phyloP scores from a whole-genome alignment of 2,113 vertebrate species.

The Pseudorectes ferrugineus region DNA sequence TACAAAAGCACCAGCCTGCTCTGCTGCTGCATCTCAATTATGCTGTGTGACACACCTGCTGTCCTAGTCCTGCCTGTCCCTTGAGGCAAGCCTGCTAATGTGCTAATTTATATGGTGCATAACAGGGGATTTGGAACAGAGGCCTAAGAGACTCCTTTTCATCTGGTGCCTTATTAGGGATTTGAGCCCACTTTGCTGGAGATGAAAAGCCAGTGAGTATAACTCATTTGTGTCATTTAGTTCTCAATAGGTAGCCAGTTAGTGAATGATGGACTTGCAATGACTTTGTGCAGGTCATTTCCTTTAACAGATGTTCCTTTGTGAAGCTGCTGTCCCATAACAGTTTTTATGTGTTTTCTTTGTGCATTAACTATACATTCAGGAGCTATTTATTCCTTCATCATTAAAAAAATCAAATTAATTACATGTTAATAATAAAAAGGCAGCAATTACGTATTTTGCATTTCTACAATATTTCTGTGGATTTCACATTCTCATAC shows the following conservation, averaged over 20 bases:
- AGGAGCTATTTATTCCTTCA: background rate
- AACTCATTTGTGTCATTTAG: conserved; percentile 25
- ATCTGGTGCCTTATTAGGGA: conserved; percentile 10
- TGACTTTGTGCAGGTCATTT: conserved; percentile 35
- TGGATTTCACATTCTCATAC: background rate
- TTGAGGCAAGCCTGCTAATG: background rate
- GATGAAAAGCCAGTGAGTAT: conserved; percentile 26
- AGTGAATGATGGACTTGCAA: conserved; percentile 10
- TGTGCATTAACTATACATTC: background rate
- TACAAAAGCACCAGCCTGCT: background rate
- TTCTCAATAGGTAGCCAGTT: conserved; percentile 29
- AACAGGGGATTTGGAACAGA: conserved; percentile 8
- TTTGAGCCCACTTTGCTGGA: background rate
- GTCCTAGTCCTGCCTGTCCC: background rate
- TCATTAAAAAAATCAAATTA: background rate
- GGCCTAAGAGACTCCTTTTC: conserved; percentile 19
- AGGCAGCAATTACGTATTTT: background rate
- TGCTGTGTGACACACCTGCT: background rate
- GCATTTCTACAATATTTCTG: background rate
- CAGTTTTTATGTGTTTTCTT: background rate
- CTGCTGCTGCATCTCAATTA: conserved; percentile 19
- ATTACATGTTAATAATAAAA: background rate
- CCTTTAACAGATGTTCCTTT: conserved; percentile 42
- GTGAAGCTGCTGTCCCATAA: background rate
- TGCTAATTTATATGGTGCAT: conserved; percentile 7